These are phyloP conservation scores for Papilio machaon DNA, from an alignment of 1,140 invertebrate species.

Conservation along the genomic window DNA sequence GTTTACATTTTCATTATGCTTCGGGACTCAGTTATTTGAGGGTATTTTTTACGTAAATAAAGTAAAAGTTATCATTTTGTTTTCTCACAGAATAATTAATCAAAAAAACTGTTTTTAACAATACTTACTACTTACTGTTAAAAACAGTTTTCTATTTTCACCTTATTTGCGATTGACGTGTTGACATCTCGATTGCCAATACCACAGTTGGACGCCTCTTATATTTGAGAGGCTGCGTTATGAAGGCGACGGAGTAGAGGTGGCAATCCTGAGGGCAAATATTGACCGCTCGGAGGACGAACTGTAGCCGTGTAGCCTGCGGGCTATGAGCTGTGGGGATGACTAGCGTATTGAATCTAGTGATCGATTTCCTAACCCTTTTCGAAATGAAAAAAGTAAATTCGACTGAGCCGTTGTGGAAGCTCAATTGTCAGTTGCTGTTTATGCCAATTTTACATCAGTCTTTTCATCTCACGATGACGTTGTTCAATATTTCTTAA, in stretches of 20 bases:
- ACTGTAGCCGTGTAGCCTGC: neutral
- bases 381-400: neutral
- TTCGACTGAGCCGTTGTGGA: too few relatives aligned
- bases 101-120: too few relatives aligned
- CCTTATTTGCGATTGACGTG: neutral
- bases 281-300: slow-evolving; percentile 1
- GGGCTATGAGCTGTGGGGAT: neutral
- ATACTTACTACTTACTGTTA: neutral
- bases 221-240: neutral
- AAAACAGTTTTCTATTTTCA: neutral
- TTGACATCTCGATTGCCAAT: neutral
- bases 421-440: too few relatives aligned
- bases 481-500: too few relatives aligned
- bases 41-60: neutral
- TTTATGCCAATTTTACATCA: too few relatives aligned
- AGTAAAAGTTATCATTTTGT: neutral
- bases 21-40: neutral
- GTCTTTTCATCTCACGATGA: too few relatives aligned
- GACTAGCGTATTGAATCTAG: slow-evolving; percentile 10
- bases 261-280: neutral
- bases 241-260: neutral
- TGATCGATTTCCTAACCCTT: neutral
- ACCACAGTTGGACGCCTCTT: neutral
- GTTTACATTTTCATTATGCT: neutral
- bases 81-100: neutral